Evolutionary conservation across 2,113 vertebrate genomes (phyloP).

Genomic region (Hemichromis elongatus): DNA sequence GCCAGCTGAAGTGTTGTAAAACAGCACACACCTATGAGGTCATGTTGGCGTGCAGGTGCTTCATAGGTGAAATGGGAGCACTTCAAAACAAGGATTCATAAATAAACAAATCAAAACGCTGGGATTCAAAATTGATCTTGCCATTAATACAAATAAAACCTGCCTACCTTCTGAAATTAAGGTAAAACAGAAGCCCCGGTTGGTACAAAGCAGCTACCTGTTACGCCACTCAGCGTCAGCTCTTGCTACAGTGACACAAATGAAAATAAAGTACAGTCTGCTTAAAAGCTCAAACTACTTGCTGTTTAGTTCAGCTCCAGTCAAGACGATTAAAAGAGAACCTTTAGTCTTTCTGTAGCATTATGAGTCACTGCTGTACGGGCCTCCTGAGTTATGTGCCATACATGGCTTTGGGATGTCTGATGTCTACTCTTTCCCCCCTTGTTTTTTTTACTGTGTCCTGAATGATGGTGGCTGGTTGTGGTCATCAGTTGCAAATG

Average conservation of each 20-base stretch:
- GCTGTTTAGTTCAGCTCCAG: too few relatives aligned
- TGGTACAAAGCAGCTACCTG: fast-evolving
- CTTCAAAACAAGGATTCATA: neutral
- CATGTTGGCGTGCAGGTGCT: neutral
- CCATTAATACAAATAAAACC: neutral
- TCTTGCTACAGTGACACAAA: neutral
- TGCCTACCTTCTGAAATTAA: neutral
- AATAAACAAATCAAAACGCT: neutral
- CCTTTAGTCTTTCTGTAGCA: neutral
- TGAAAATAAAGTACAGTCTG: neutral
- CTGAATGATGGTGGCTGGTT: neutral
- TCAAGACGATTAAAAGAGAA: neutral
- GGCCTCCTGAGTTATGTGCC: neutral
- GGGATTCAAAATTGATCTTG: neutral
- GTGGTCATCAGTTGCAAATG: neutral
- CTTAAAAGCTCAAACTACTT: too few relatives aligned
- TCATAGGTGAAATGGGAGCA: neutral
- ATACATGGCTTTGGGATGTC: neutral
- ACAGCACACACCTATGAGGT: neutral
- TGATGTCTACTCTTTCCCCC: neutral
- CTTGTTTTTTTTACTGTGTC: fast-evolving
- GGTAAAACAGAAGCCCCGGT: neutral
- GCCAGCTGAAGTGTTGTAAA: neutral
- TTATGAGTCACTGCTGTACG: neutral
- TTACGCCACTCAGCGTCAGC: neutral